Base-by-base conservation (phyloP, 2,113 vertebrate genomes). In the Martes martes region DNA sequence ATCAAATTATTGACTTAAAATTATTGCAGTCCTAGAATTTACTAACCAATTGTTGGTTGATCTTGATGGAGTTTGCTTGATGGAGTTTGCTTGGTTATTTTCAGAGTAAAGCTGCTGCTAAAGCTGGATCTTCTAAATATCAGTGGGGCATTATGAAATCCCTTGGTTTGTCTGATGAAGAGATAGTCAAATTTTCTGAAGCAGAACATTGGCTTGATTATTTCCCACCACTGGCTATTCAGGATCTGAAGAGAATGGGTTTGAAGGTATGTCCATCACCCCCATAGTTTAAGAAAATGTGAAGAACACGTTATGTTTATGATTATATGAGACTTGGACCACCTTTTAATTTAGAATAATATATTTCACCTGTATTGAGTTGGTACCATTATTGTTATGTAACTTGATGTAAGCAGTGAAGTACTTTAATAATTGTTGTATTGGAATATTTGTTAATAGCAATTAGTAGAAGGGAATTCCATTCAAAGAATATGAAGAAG, bases 141-240 rank as follows among this genome's bases (percentile, higher is more conserved):
- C 99, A 99, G 98, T 99, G 99, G 99, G 98, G 99, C 78, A 99
- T 99, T 94, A 99, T 99, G 99, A 99, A 97, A 95, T 99, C 99
- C 95, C 97, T 99, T 92, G 99, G 99, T n/a, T 98, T 99, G 18
- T 98, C 97, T 79, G 99, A 99, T 97, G 97, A 98, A 85, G 99
- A 99, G 87, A 99, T 99, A 69, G 89, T 96, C 26, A 97, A 88
- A 23, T 99, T 99, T 99, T 99, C 99, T 79, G 98, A 99, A 79
- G 99, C 99, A 82, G 99, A 99, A 69, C 99, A 99, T 84, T 99
- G 99, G 99, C 99, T 99, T 96, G 99, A 99, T 63, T 99, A 99
- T 98, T 99, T 99, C 84, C 99, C 99, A 97, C 99, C 99, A 15
- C 98, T 99, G 89, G 99, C 99, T 91, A 57, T 99, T 55, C 98